Base-by-base conservation (phyloP, 2,113 vertebrate species). In the Rhegmatorhina hoffmannsi region DNA sequence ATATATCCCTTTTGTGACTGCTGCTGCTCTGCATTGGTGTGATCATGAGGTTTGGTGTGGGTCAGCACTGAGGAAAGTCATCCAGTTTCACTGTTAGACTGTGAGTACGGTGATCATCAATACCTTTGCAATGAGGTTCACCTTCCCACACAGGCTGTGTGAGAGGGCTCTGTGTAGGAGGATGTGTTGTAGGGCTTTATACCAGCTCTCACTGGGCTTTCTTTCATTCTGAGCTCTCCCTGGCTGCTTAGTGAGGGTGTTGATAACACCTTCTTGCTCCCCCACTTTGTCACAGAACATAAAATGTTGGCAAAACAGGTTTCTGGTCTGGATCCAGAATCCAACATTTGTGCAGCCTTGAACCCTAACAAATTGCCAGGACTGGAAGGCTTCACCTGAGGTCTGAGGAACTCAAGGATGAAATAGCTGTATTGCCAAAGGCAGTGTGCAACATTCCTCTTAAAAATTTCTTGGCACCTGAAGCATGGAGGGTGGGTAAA, bases 351-450 rank as follows among this genome's bases (percentile, higher is more conserved):
- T 84, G 93, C 84, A 94, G 69, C 20, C 7, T 19, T 50, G 60
- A 91, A 67, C 1, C 3, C 36, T 87, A 81, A 91, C 78, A 70
- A 50, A 89, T 89, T 91, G 69, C 73, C 44, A 85, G 81, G 44
- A 72, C 90, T 94, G 87, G 87, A 38, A 91, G 87, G 81, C 76
- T 95, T 96, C 81, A 87, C 87, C 95, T 84, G 89, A 87, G 90
- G 84, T 84, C 93, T 89, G 78, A 87, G 93, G 81, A 95, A 75
- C 74, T 85, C 84, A 64, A 89, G 90, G 84, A 60, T 91, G 69
- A 91, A 95, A 94, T 91, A 84, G 60, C 64, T 91, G 56, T 49
- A 36, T 94, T 82, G 74, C 92, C 81, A 67, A 82, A 92, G 93
- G 92, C 77, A 60, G 69, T 10, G 69, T 72, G 52, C 78, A 89